Base-by-base conservation (phyloP, 1,140 invertebrate genomes). In the Steinernema feltiae region DNA sequence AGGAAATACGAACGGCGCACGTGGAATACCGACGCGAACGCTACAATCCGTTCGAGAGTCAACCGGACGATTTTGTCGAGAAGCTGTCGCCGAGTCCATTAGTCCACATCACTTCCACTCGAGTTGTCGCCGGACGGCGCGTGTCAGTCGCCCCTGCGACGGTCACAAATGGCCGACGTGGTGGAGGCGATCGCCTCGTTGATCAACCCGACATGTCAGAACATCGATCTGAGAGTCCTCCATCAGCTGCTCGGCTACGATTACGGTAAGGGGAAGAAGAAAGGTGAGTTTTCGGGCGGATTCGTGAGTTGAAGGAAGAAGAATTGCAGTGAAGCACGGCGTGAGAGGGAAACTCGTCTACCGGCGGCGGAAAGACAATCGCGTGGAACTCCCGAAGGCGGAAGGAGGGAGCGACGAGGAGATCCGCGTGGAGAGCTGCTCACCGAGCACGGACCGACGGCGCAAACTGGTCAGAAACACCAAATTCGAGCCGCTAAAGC, bases 231-330 rank as follows among this genome's bases (percentile, higher is more conserved):
- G 15, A 63, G 24, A 27, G 24, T 3, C 3, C 2, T 63, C 15
- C 53, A 63, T 27, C 53, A 63, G 24, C 53, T n/a, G 15, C 53
- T 63, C 53, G 53, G 53, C 53, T 63, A 63, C 24, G 53, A 63
- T 27, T 63, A 63, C 53, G 53, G 53, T 63, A 63, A 27, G 24
- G 15, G 53, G 15, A 63, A 27, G 53, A 15, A 63, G 24, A 63
- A 63, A 27, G 53, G 53, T 63, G 15, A 63, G 53, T 12, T 27
- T 15, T 27, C 53, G 24, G 3, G 7, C 35, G 7, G 35, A 41
- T 41, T 7, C 7, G 35, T 41, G 53, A 21, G 24, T 27, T 21
- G 7, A 46, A 63, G 12, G 12, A 3, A 12, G 53, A 12, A 7
- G 3, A 3, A 3, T 63, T 63, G 7, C 24, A 63, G 53, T 15